These are phyloP conservation scores for Pelobates fuscus DNA, from an alignment of 2,113 vertebrate genomes.

Conservation along the genomic window DNA sequence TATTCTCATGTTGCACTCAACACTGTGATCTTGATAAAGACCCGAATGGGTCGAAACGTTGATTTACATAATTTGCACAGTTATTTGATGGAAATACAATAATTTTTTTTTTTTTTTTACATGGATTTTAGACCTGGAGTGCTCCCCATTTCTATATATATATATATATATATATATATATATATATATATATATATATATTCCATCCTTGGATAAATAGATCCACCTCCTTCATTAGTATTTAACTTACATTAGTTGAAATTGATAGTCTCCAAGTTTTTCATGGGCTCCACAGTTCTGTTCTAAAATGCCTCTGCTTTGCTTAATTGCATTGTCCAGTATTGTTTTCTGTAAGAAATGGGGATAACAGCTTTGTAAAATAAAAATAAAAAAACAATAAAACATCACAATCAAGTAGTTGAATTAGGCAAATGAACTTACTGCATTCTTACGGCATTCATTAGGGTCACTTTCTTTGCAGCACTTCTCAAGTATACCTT, in stretches of 20 bases:
- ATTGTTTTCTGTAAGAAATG: slow-evolving; percentile 57
- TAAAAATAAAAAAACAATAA: background rate
- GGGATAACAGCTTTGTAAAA: background rate
- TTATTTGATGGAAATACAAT: too few relatives aligned
- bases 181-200: too few relatives aligned
- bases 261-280: slow-evolving; percentile 44
- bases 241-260: slow-evolving; percentile 62
- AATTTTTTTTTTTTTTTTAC: too few relatives aligned
- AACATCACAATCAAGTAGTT: background rate
- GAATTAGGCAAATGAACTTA: slow-evolving; percentile 51
- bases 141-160: too few relatives aligned
- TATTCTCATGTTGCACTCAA: too few relatives aligned
- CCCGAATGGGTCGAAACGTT: too few relatives aligned
- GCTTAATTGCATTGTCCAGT: slow-evolving; percentile 49
- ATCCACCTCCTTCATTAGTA: too few relatives aligned
- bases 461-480: slow-evolving; percentile 62
- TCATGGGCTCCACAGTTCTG: slow-evolving; percentile 59
- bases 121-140: too few relatives aligned
- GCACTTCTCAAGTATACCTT: slow-evolving; percentile 64
- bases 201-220: too few relatives aligned
- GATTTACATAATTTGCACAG: too few relatives aligned
- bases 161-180: too few relatives aligned
- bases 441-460: slow-evolving; percentile 54
- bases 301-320: slow-evolving; percentile 54
- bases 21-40: too few relatives aligned